These are phyloP conservation scores for Danio aesculapii DNA, from an alignment of 2,797 vertebrate species.

Conservation along the genomic window DNA sequence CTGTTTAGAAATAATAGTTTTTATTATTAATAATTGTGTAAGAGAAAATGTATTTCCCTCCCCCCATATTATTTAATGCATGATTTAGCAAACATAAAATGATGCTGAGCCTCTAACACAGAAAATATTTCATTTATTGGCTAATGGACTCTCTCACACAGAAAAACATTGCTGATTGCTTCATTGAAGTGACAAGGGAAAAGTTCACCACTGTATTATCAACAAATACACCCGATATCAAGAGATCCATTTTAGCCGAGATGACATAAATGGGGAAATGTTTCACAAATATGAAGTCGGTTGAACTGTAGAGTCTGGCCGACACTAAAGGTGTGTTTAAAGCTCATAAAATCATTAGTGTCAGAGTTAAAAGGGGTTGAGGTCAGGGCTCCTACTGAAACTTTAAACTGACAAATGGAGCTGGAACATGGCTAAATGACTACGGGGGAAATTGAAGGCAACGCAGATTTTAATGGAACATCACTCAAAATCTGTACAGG, in stretches of 20 bases:
- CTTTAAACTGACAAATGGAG: slow-evolving; percentile 49
- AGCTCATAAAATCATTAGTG: slow-evolving; percentile 48
- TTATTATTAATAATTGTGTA: too few species aligned
- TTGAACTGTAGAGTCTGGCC: slow-evolving; percentile 29
- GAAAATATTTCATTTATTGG: not conserved
- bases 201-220: slow-evolving; percentile 19
- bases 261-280: slow-evolving; percentile 35
- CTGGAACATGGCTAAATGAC: slow-evolving; percentile 50
- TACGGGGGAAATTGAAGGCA: slow-evolving; percentile 44
- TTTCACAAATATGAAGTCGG: slow-evolving; percentile 30
- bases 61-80: not conserved
- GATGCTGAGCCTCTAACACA: not conserved
- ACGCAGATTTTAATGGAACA: slow-evolving; percentile 56
- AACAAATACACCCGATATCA: slow-evolving; percentile 26
- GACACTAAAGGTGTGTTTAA: slow-evolving; percentile 38
- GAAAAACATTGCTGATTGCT: slow-evolving; percentile 20
- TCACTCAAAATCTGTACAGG: slow-evolving; percentile 30
- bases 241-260: not conserved
- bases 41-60: too few species aligned
- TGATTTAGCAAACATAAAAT: slow-evolving; percentile 4
- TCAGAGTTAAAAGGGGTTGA: slow-evolving; percentile 59
- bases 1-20: too few species aligned
- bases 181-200: slow-evolving; percentile 23
- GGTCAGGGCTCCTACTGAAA: slow-evolving; percentile 49
- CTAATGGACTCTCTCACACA: slow-evolving; percentile 26